These are phyloP conservation scores for Saxidomus purpurata DNA, from an alignment of 1,140 invertebrate species.

Conservation along the genomic window DNA sequence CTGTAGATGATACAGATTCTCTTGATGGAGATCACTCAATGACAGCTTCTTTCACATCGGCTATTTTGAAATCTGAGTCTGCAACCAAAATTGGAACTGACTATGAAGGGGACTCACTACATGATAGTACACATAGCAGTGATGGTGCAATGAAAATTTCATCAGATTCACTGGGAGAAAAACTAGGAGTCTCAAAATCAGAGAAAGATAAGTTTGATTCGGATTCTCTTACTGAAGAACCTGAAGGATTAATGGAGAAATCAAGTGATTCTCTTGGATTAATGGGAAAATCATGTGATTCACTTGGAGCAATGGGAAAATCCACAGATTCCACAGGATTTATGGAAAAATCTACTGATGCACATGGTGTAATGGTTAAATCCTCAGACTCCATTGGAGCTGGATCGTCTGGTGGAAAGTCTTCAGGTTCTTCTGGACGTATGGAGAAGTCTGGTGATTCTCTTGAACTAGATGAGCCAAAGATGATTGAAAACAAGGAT, in stretches of 20 bases:
- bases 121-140: conserved; percentile 82
- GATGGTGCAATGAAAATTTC: conserved; percentile 84
- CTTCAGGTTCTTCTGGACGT: conserved; percentile 36
- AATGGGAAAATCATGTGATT: conserved; percentile 68
- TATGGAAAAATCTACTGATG: conserved; percentile 70
- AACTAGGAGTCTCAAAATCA: conserved; percentile 79
- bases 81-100: conserved; percentile 63
- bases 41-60: conserved; percentile 82
- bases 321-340: conserved; percentile 90
- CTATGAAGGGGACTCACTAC: conserved; percentile 73
- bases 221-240: conserved; percentile 87
- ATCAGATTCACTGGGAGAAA: conserved; percentile 85
- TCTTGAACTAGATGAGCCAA: conserved; percentile 87
- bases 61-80: conserved; percentile 76
- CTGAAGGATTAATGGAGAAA: conserved; percentile 82
- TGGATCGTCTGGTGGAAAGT: conserved; percentile 28
- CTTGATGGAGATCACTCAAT: conserved; percentile 82
- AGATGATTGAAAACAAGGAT: conserved; percentile 78
- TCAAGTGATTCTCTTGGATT: conserved; percentile 87
- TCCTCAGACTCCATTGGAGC: conserved; percentile 88
- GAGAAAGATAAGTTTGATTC: conserved; percentile 90
- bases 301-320: conserved; percentile 83
- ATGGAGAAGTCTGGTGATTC: conserved; percentile 89
- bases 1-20: conserved; percentile 79
- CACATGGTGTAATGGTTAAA: conserved; percentile 83